Evolutionary conservation across 2,888 invertebrate species (phyloP).

Genomic region (Oligia strigilis): DNA sequence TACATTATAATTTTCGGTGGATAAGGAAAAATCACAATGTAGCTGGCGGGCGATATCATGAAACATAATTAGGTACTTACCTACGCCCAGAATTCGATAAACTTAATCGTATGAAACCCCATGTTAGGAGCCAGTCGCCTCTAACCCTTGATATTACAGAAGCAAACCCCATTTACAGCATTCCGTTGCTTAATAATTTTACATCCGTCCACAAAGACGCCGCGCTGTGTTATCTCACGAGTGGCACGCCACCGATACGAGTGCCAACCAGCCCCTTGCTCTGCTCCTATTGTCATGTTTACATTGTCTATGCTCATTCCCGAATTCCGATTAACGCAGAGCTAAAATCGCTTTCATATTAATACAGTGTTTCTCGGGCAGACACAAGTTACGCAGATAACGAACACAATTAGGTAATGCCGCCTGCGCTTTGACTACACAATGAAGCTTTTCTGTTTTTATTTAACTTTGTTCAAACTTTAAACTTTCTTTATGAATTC

Average conservation of each 20-base stretch:
- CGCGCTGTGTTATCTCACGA: conserved; percentile 86
- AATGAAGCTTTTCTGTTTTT: conserved; percentile 67
- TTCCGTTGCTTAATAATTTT: conserved; percentile 88
- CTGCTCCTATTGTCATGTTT: conserved; percentile 88
- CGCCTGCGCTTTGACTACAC: conserved; percentile 53
- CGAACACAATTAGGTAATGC: conserved; percentile 54
- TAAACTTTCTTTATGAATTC: conserved; percentile 71
- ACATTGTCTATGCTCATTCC: conserved; percentile 89
- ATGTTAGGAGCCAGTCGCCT: conserved; percentile 70
- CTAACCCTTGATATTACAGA: conserved; percentile 78
- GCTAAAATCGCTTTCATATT: conserved; percentile 78
- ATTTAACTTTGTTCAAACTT: conserved; percentile 70
- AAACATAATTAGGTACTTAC: conserved; percentile 68
- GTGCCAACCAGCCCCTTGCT: conserved; percentile 81
- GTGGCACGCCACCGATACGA: conserved; percentile 88
- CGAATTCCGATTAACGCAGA: conserved; percentile 87
- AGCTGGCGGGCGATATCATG: conserved; percentile 59
- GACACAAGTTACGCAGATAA: conserved; percentile 57
- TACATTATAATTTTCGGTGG: conserved; percentile 65
- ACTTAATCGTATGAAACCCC: conserved; percentile 75
- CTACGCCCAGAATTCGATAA: conserved; percentile 73
- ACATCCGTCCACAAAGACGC: conserved; percentile 87
- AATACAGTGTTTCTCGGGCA: conserved; percentile 66
- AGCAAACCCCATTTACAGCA: conserved; percentile 80
- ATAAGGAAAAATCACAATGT: conserved; percentile 61